These are phyloP conservation scores for Oedothorax gibbosus DNA, from an alignment of 1,140 invertebrate genomes.

Conservation along the genomic window DNA sequence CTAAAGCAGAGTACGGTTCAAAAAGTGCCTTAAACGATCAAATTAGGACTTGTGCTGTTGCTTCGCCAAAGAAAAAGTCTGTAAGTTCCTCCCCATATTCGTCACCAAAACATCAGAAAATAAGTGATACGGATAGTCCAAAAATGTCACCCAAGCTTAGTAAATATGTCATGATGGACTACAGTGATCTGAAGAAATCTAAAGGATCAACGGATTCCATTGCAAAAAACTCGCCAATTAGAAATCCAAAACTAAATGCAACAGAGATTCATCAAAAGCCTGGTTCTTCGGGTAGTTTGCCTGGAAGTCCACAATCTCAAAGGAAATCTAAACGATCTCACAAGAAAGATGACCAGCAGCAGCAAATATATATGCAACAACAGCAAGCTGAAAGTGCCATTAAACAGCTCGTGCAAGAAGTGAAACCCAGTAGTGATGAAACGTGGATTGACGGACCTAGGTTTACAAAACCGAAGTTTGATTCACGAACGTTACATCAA, in stretches of 20 bases:
- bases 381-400: slow-evolving; percentile 64
- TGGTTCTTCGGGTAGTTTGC: slow-evolving; percentile 9
- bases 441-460: slow-evolving; percentile 96
- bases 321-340: slow-evolving; percentile 54
- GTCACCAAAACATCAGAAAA: slow-evolving; percentile 12
- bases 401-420: slow-evolving; percentile 36
- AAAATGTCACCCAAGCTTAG: slow-evolving; percentile 41
- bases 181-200: slow-evolving; percentile 55
- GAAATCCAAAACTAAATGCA: background rate
- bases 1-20: slow-evolving; percentile 24
- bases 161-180: slow-evolving; percentile 64
- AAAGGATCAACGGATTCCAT: slow-evolving; percentile 14
- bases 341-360: slow-evolving; percentile 68
- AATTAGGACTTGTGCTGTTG: slow-evolving; percentile 2
- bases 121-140: slow-evolving; percentile 6
- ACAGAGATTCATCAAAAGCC: slow-evolving; percentile 13
- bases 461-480: slow-evolving; percentile 75
- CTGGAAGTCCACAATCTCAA: slow-evolving; percentile 53
- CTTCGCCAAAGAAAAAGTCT: slow-evolving; percentile 52
- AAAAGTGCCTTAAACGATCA: slow-evolving; percentile 59
- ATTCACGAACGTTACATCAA: slow-evolving; percentile 62
- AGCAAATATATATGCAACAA: slow-evolving; percentile 64
- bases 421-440: slow-evolving; percentile 76
- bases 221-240: slow-evolving; percentile 15
- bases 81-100: slow-evolving; percentile 2